Evolutionary conservation across 2,888 invertebrate species (phyloP), one percentile per base, ranked within the genome.

Genomic region (Sphaerophoria taeniata): DNA sequence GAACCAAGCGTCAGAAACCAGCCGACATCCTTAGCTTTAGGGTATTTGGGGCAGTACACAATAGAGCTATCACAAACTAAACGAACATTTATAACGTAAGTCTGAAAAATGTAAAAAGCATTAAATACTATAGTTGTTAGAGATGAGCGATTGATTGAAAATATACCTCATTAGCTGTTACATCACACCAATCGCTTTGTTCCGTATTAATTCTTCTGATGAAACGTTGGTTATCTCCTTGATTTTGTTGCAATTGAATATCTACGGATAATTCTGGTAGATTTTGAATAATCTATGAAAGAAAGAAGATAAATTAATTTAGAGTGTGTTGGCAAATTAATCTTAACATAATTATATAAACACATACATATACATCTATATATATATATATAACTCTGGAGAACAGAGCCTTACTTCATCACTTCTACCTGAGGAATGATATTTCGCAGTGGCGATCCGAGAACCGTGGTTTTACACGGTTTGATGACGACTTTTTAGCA

Each of bases 21-120:
- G 74, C 98, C 97, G 91, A 99, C 99, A 90, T 97, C 97, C 93
- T 99, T 99, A 47, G 96, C 95, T 91, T 98, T 98, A 1, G 97
- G 95, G 93, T 98, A 99, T 84, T 95, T 95, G 0, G 97, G 96
- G 81, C 97, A 95, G 83, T 95, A 93, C n/a, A 96, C 96, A 16
- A 95, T 95, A 88, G 94, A 94, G 89, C 93, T 94, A 89, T 93
- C 93, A 47, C 94, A 93, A 45, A 91, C 92, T 88, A 94, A 91
- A 39, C 93, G 93, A 2, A 96, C 92, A 12, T 93, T 91, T 12
- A 97, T 90, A 0, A 95, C 95, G 91, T 96, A 97, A 90, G 96
- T 96, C 93, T 94, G 14, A 74, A 43, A 76, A 63, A 31, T 56
- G 71, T 82, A 72, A 16, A 34, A 33, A 24, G 6, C 36, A 49